Base-by-base conservation (phyloP, 2,888 invertebrate genomes). In the Kuschelorhynchus macadamiae region DNA sequence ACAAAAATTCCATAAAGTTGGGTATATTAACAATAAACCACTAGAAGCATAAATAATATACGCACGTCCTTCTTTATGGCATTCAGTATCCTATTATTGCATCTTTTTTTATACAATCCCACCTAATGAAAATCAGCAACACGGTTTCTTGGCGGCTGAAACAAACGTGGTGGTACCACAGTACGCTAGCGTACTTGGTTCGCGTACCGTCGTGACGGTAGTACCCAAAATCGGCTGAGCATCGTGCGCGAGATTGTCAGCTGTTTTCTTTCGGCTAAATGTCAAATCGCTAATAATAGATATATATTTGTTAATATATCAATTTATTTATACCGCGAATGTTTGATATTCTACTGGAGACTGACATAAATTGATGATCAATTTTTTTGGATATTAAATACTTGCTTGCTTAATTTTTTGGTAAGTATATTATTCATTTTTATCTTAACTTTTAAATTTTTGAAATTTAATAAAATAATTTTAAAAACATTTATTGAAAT, bases 171-270 rank as follows among this genome's bases (percentile, higher is more conserved):
- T 56, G 67, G 67, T 55, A 63, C 61, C 60, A 42, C 66, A 70
- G 70, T 70, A 63, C 47, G 53, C 32, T 46, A 44, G 53, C 61
- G 70, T 70, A 61, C 63, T 52, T 39, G 46, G 70, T 42, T 63
- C 63, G 57, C 59, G 52, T 46, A 67, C 66, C 67, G 66, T 52
- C 57, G 63, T 55, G 62, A 57, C 63, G 62, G 61, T 47, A 57
- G 44, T 61, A 67, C 55, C 57, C 12, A 57, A 57, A 50, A 25
- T 55, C 61, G 61, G 46, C 52, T 52, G 52, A 56, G 41, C 36
- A 63, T 52, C 67, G 67, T 60, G 71, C 53, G 59, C 55, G 62
- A 61, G 14, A 17, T 55, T 60, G 56, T 71, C 71, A 71, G 71
- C 71, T 71, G 71, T 67, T 71, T 56, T 52, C 7, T 5, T 18